Evolutionary conservation across 1,140 invertebrate species (phyloP).

Genomic region (Paramacrobiotus metropolitanus): DNA sequence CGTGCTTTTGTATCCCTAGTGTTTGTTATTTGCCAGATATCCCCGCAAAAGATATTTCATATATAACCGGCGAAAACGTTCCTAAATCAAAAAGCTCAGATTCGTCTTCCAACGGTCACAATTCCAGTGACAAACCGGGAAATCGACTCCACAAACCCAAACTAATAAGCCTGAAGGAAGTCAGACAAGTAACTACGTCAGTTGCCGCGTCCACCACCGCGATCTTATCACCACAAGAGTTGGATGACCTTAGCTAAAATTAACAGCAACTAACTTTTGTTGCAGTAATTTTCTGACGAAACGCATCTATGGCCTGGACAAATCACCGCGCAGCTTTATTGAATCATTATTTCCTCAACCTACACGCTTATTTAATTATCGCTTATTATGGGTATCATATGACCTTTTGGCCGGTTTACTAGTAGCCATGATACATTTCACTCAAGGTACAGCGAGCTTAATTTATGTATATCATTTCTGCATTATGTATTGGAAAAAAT

Average conservation of each 20-base stretch:
- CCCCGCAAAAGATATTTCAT: too few species aligned
- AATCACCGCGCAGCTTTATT: not conserved
- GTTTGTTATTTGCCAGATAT: too few species aligned
- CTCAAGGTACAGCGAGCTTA: not conserved
- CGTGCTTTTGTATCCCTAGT: too few species aligned
- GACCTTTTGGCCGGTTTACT: not conserved
- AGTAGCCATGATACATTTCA: slow-evolving; percentile 2
- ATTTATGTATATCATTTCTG: not conserved
- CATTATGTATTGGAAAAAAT: too few species aligned
- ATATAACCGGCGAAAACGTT: too few species aligned
- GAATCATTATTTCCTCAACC: not conserved
- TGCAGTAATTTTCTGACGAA: not conserved
- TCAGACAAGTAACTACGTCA: not conserved
- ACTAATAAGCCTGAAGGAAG: not conserved
- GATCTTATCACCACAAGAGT: too few species aligned
- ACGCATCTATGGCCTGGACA: not conserved
- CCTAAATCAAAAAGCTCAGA: too few species aligned
- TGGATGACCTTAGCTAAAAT: too few species aligned
- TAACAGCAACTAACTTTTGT: too few species aligned
- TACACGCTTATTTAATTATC: not conserved
- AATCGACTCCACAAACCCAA: too few species aligned
- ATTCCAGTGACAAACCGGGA: too few species aligned
- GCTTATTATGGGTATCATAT: not conserved
- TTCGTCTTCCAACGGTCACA: too few species aligned
- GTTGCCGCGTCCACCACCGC: not conserved